Evolutionary conservation across 2,113 vertebrate species (phyloP).

Genomic region (Hymenochirus boettgeri): DNA sequence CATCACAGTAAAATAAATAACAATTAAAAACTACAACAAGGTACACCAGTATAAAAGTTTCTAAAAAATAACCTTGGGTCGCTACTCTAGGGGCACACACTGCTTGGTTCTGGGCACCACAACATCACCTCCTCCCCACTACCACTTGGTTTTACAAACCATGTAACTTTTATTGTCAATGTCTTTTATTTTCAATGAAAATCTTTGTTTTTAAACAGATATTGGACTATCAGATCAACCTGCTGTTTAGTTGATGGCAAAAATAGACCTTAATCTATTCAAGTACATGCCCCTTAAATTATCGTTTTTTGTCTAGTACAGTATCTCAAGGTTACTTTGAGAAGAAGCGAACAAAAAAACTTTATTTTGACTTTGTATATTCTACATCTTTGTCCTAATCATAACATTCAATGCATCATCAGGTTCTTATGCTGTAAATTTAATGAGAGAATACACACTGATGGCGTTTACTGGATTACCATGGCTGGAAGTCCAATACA

Average conservation of each 20-base stretch:
- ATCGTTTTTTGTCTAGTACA: neutral
- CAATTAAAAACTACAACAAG: no score
- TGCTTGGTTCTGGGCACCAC: no score
- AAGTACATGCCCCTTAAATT: neutral
- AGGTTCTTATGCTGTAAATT: neutral
- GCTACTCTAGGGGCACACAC: no score
- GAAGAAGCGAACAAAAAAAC: neutral
- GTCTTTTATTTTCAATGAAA: no score
- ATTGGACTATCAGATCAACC: neutral
- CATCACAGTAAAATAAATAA: no score
- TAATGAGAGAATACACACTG: neutral
- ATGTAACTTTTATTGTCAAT: no score
- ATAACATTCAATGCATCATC: neutral
- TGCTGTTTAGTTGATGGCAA: neutral
- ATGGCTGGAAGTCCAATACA: slow-evolving; percentile 6
- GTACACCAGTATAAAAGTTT: no score
- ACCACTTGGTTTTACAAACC: no score
- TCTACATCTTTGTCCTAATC: neutral
- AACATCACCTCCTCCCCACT: no score
- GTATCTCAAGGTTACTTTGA: neutral
- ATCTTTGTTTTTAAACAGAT: neutral
- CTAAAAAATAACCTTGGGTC: no score
- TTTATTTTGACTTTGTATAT: neutral
- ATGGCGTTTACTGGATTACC: neutral
- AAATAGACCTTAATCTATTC: neutral